These are phyloP conservation scores for Drosophila tsacasi DNA, from an alignment of 1,140 invertebrate genomes.

Conservation along the genomic window DNA sequence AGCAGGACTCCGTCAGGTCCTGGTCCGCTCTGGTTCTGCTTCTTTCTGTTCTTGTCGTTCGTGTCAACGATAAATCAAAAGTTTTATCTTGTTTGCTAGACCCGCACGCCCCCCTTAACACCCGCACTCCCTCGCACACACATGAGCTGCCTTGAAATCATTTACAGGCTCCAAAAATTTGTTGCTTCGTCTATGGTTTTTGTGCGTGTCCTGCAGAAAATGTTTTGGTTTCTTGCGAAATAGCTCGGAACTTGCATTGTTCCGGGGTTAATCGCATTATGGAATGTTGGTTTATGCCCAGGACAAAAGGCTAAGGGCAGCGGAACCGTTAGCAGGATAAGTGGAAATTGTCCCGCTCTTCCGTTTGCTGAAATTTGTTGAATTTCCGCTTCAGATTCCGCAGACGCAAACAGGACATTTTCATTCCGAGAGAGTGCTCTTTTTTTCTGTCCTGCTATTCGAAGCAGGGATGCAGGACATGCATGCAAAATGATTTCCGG, in stretches of 20 bases:
- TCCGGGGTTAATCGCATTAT: slow-evolving; percentile 44
- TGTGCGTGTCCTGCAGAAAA: slow-evolving; percentile 48
- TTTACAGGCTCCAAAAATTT: slow-evolving; percentile 49
- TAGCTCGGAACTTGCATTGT: slow-evolving; percentile 23
- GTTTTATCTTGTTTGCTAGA: slow-evolving; percentile 75
- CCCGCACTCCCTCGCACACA: slow-evolving; percentile 1
- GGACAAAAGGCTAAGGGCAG: slow-evolving; percentile 6
- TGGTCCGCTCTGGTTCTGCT: slow-evolving; percentile 9
- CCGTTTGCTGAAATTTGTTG: slow-evolving; percentile 65
- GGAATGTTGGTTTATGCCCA: slow-evolving; percentile 28
- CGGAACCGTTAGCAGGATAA: slow-evolving; percentile 37
- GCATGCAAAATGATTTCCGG: slow-evolving; percentile 75
- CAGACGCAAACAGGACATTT: slow-evolving; percentile 56
- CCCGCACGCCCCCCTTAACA: neutral
- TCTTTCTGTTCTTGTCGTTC: slow-evolving; percentile 54
- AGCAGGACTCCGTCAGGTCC: slow-evolving; percentile 26
- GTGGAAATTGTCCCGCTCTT: slow-evolving; percentile 32
- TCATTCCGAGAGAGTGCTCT: slow-evolving; percentile 19
- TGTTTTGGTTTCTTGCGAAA: slow-evolving; percentile 18
- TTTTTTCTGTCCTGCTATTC: slow-evolving; percentile 20
- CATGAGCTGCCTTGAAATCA: slow-evolving; percentile 48
- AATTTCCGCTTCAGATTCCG: slow-evolving; percentile 59
- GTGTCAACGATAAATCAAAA: slow-evolving; percentile 83
- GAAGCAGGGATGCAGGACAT: slow-evolving; percentile 27
- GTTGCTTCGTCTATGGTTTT: slow-evolving; percentile 45